Evolutionary conservation across 2,797 vertebrate species (phyloP).

Genomic region (Anisognathus igniventris): DNA sequence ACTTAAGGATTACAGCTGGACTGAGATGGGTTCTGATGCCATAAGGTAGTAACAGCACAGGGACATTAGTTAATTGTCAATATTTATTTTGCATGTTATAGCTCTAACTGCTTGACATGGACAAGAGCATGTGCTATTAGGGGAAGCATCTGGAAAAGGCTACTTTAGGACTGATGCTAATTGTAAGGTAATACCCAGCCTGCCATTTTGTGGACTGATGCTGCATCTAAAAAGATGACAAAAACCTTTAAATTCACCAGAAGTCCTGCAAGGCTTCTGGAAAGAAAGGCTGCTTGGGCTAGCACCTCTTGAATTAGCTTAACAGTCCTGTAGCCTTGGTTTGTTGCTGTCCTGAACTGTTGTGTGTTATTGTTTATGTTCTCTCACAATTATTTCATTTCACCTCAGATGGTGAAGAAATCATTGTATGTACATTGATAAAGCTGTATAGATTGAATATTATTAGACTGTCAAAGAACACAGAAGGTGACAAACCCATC

Average conservation of each 20-base stretch:
- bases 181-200: neutral
- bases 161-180: slow-evolving; percentile 47
- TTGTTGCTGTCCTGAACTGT: slow-evolving; percentile 23
- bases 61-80: neutral
- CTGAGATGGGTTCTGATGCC: neutral
- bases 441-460: neutral
- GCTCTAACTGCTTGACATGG: slow-evolving; percentile 26
- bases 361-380: slow-evolving; percentile 26
- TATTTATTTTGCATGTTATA: slow-evolving; percentile 39
- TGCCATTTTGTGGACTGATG: neutral
- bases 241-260: neutral
- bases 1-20: neutral
- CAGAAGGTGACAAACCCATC: neutral
- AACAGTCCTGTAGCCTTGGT: slow-evolving; percentile 57
- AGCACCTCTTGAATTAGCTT: slow-evolving; percentile 28
- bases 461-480: neutral
- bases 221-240: neutral
- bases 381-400: slow-evolving; percentile 26
- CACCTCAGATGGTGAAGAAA: slow-evolving; percentile 24
- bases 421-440: neutral
- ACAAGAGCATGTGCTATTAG: slow-evolving; percentile 34
- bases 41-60: neutral
- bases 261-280: neutral
- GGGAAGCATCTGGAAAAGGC: slow-evolving; percentile 34
- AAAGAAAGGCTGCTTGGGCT: neutral